Conservation (phyloP, 2,888 invertebrate genomes). For the Xestia rhomboidea region DNA sequence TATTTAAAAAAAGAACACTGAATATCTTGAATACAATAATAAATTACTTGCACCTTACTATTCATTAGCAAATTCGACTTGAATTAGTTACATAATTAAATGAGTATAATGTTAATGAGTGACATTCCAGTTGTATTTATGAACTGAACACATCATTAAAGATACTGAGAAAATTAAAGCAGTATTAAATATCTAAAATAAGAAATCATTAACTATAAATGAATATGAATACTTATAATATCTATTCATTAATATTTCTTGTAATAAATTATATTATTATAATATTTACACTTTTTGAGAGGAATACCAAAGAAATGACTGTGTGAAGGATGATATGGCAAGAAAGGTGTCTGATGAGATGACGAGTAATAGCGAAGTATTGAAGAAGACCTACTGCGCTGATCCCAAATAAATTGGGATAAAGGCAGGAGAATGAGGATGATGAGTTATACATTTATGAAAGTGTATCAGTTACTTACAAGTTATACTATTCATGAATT, state of each 20-base stretch:
- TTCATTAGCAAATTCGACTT: conserved; percentile 3
- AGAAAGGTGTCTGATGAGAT: no score
- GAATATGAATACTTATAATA: not conserved
- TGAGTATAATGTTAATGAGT: not conserved
- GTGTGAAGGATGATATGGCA: not conserved
- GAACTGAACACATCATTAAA: not conserved
- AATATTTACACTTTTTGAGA: not conserved
- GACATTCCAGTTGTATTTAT: not conserved
- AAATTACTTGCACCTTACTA: not conserved
- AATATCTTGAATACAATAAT: not conserved
- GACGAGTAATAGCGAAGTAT: no score
- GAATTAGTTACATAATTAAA: conserved; percentile 1
- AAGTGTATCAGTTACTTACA: no score
- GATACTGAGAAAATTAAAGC: not conserved
- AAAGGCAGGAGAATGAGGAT: not conserved
- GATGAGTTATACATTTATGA: no score
- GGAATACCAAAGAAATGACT: not conserved
- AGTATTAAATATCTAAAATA: not conserved
- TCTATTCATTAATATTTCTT: not conserved
- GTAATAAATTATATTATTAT: not conserved
- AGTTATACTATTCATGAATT: not conserved
- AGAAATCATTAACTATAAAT: conserved; percentile 21
- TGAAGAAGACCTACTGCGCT: no score
- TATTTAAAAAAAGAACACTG: not conserved
- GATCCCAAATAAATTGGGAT: no score